These are phyloP conservation scores for Drosophila pandora DNA, from an alignment of 1,140 invertebrate species.

Conservation along the genomic window DNA sequence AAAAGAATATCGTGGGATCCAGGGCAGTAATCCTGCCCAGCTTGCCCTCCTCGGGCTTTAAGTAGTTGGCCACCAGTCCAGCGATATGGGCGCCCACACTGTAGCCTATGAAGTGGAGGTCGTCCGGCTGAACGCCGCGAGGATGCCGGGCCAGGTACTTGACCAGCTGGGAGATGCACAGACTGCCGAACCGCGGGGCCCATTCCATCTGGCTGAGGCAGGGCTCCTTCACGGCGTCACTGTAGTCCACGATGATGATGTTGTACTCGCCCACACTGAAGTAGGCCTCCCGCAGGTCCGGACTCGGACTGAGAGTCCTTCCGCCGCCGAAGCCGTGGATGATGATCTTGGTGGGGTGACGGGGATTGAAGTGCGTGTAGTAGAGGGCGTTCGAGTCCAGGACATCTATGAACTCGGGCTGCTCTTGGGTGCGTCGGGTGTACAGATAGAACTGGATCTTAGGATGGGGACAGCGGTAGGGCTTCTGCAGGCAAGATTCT, in stretches of 20 bases:
- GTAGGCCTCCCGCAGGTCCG: constrained; percentile 91
- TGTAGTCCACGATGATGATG: constrained; percentile 94
- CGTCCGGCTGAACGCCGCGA: constrained; percentile 88
- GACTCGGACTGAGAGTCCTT: constrained; percentile 90
- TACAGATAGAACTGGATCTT: constrained; percentile 93
- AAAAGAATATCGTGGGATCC: constrained; percentile 93
- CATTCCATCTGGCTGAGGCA: constrained; percentile 93
- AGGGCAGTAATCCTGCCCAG: constrained; percentile 92
- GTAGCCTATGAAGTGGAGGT: constrained; percentile 92
- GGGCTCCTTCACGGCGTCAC: constrained; percentile 90
- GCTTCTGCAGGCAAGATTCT: constrained; percentile 91
- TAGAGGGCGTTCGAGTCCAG: constrained; percentile 88
- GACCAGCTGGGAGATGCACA: constrained; percentile 92
- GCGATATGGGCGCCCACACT: constrained; percentile 94
- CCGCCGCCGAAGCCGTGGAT: constrained; percentile 94
- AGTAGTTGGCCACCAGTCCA: constrained; percentile 91
- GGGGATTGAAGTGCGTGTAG: constrained; percentile 89
- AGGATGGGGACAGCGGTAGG: constrained; percentile 91
- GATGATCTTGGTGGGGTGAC: constrained; percentile 91
- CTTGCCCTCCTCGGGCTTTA: constrained; percentile 87
- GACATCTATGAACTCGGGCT: constrained; percentile 89
- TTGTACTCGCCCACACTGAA: constrained; percentile 92
- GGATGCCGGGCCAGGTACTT: constrained; percentile 91
- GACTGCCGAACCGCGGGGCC: constrained; percentile 91
- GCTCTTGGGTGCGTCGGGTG: constrained; percentile 90